Percentiles rank a stretch among this genome's conserved stretches.
Evolutionary conservation across 2,888 invertebrate species (phyloP).

Genomic region (Diarsia dahlii): DNA sequence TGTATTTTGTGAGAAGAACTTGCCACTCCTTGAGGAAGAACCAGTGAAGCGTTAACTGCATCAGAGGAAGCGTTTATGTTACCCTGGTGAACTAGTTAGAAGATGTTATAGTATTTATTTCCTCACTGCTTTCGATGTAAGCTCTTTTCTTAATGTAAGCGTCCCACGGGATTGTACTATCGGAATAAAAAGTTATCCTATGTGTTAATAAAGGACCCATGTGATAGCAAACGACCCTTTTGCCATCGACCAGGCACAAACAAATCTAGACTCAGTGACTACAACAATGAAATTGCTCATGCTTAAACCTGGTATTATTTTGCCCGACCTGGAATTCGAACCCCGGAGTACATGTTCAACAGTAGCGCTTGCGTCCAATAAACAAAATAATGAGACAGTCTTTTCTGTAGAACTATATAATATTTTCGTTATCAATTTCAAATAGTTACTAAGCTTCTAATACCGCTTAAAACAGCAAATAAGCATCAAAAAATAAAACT

Average conservation of each 20-base stretch:
- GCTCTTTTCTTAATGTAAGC: neutral
- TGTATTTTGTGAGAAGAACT: conserved; percentile 25
- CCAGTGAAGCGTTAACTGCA: conserved; percentile 28
- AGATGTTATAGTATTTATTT: neutral
- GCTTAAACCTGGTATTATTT: neutral
- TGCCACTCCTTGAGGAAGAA: conserved; percentile 5
- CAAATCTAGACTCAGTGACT: neutral
- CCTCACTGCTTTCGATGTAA: neutral
- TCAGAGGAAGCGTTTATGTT: conserved; percentile 13
- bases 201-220: no score
- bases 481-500: conserved; percentile 22
- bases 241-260: neutral
- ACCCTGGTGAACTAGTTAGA: conserved; percentile 7
- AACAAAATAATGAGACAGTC: neutral
- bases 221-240: no score
- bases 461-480: neutral
- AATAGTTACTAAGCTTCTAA: neutral
- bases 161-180: neutral
- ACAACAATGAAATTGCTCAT: neutral
- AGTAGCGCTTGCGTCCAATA: neutral
- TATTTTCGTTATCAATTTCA: neutral
- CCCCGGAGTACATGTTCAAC: neutral
- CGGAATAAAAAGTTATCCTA: neutral
- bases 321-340: neutral
- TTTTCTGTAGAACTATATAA: neutral